Conservation (phyloP, 2,113 vertebrate genomes). For the Camelus dromedarius region DNA sequence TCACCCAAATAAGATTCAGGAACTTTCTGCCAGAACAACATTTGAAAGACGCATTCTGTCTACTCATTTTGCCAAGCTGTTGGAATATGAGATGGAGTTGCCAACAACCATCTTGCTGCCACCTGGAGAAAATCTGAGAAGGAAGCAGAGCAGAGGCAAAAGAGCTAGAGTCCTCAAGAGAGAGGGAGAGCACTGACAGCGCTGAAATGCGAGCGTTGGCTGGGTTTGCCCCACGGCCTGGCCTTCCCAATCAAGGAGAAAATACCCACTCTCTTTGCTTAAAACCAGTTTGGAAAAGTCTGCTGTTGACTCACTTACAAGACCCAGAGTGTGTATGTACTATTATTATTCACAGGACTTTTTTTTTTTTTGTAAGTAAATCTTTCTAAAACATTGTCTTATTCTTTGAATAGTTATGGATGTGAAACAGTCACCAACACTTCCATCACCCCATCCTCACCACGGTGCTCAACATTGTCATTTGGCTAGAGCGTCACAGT, state of each 20-base stretch:
- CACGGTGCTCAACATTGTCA: not conserved
- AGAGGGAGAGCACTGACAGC: not conserved
- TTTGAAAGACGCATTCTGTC: conserved; percentile 56
- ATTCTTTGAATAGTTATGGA: not conserved
- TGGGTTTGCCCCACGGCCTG: not conserved
- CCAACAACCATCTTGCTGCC: conserved; percentile 61
- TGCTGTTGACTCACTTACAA: not conserved
- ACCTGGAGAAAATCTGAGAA: conserved; percentile 56
- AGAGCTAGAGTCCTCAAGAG: not conserved
- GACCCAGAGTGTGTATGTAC: not conserved
- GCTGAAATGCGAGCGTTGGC: too few species aligned
- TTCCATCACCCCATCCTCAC: not conserved
- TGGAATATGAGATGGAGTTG: not conserved
- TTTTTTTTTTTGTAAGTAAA: not conserved
- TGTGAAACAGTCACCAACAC: not conserved
- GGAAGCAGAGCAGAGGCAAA: not conserved
- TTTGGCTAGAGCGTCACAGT: not conserved
- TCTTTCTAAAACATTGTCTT: conserved; percentile 7
- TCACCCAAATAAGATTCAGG: conserved; percentile 24
- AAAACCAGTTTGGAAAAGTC: not conserved
- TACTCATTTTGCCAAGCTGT: conserved; percentile 17
- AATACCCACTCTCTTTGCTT: not conserved
- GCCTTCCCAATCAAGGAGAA: not conserved
- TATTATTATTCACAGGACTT: not conserved
- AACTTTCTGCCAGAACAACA: conserved; percentile 42